These are phyloP conservation scores for Athripsodes cinereus DNA, from an alignment of 2,888 invertebrate species.

Conservation along the genomic window DNA sequence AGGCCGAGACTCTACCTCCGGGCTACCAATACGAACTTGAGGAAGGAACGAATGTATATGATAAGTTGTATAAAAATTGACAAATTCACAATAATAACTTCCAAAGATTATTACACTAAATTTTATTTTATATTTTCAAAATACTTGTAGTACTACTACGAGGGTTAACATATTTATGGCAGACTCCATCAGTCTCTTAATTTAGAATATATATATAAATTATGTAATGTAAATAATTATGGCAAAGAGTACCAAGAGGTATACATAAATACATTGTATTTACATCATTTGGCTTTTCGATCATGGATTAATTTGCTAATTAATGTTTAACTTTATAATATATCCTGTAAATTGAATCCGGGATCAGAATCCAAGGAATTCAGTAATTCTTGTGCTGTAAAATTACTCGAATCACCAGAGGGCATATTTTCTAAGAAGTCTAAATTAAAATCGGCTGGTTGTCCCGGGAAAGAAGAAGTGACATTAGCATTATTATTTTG, in stretches of 20 bases:
- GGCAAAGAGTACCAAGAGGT: not conserved
- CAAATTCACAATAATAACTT: too few relatives aligned
- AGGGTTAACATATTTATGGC: too few relatives aligned
- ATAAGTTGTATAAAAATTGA: too few relatives aligned
- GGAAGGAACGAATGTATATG: too few relatives aligned
- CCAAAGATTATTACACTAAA: too few relatives aligned
- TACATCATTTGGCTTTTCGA: not conserved
- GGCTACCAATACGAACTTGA: too few relatives aligned
- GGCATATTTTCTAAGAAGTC: slow-evolving; percentile 82
- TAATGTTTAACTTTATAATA: slow-evolving; percentile 34
- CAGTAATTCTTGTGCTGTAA: slow-evolving; percentile 76
- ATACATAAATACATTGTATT: not conserved
- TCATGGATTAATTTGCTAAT: not conserved
- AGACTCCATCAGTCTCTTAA: not conserved
- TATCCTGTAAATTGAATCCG: slow-evolving; percentile 61
- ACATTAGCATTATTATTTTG: slow-evolving; percentile 12
- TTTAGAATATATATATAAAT: not conserved
- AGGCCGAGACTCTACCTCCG: too few relatives aligned
- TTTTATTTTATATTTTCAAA: too few relatives aligned
- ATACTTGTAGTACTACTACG: too few relatives aligned
- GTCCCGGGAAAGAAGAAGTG: slow-evolving; percentile 42
- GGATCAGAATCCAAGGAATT: slow-evolving; percentile 76
- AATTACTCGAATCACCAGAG: slow-evolving; percentile 65
- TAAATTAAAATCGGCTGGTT: slow-evolving; percentile 66
- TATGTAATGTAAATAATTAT: not conserved